Evolutionary conservation across 2,888 invertebrate genomes (phyloP), one percentile per base, ranked within the genome.

Genomic region (Macropis europaea): DNA sequence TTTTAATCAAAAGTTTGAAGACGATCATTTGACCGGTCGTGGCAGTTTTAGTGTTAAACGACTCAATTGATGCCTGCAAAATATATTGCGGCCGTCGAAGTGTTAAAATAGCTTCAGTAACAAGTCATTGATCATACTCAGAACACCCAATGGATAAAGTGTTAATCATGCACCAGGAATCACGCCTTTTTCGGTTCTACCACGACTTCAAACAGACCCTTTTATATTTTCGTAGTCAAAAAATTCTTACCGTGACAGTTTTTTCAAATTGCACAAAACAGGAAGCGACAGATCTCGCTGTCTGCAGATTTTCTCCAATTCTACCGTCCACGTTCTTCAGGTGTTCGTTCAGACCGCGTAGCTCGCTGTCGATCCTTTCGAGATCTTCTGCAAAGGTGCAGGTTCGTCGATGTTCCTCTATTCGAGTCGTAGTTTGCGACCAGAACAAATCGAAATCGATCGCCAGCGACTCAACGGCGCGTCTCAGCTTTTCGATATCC

Each of bases 211-310:
- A n/a, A n/a, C n/a, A n/a, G n/a, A n/a, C n/a, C n/a, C n/a, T n/a
- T n/a, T n/a, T 42, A 22, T 45, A 17, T 45, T 19, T 45, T 24
- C n/a, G n/a, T n/a, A n/a, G n/a, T n/a, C n/a, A n/a, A n/a, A 34
- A 50, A 17, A 15, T 17, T 17, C 90, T 90, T 90, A 96, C 95
- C 91, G 94, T 92, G 77, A 96, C 93, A 56, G 95, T 95, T 88
- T 93, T 93, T 90, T 96, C 95, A 88, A 96, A 95, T 83, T 94
- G 93, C 72, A 92, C 92, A 87, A 95, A 96, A 30, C 95, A 93
- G 77, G 93, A 90, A 4, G 94, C 94, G 43, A 94, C 94, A 56
- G 94, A 92, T 87, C 93, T 93, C 5, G 95, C 95, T 34, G 94
- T 93, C 5, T 93, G 91, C 77, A 95, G 90, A 76, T 95, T 95